These are phyloP conservation scores for Pseudococcus viburni DNA, from an alignment of 2,888 invertebrate species.

Conservation along the genomic window DNA sequence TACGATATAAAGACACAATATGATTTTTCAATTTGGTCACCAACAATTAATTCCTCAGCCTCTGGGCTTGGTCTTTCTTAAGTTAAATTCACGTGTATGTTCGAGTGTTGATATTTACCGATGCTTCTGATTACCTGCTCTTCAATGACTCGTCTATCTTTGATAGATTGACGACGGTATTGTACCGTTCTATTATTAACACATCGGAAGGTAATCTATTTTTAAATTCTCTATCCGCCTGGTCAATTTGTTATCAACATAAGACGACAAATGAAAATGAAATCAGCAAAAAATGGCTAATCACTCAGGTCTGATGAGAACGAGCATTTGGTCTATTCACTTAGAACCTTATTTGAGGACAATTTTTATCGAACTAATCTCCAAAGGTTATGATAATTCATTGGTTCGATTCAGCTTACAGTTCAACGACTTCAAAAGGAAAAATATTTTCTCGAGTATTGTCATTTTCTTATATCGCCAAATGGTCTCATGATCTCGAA, in stretches of 20 bases:
- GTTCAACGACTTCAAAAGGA: not conserved
- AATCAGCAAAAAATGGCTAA: constrained; percentile 39
- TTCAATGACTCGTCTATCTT: not conserved
- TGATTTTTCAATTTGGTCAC: not conserved
- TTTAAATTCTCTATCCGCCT: not conserved
- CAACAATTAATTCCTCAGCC: not conserved
- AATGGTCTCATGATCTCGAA: not conserved
- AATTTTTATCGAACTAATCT: not conserved
- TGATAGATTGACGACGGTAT: not conserved
- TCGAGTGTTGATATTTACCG: not conserved
- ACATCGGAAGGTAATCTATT: not conserved
- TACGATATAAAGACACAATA: not conserved
- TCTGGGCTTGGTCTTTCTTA: not conserved
- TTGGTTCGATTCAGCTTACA: not conserved
- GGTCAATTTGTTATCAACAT: not conserved
- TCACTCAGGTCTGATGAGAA: not conserved
- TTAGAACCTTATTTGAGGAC: not conserved
- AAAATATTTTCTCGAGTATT: not conserved
- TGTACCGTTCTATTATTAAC: constrained; percentile 5
- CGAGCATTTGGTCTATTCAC: not conserved
- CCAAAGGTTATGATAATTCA: not conserved
- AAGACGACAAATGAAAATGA: constrained; percentile 37
- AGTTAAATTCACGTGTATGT: not conserved
- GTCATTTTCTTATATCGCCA: not conserved
- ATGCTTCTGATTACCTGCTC: not conserved